Evolutionary conservation across 2,113 vertebrate species (phyloP), one percentile per base, ranked within the genome.

Genomic region (Phasianus colchicus): DNA sequence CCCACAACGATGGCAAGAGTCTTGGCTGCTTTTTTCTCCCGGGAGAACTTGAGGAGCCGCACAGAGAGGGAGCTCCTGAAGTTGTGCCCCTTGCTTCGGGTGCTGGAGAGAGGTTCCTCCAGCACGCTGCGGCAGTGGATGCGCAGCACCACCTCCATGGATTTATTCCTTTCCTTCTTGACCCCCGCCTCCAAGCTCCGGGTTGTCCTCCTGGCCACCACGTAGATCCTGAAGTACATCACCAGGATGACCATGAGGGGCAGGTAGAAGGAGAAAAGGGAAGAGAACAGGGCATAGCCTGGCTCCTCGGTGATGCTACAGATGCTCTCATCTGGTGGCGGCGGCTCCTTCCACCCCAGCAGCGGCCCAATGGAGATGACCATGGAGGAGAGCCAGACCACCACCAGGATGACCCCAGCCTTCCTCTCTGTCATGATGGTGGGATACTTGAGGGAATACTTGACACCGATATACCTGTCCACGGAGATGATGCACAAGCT

Each of bases 1-100:
- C 99, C 99, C 57, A 99, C 99, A 2, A 99, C 99, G 71, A 99
- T 99, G 79, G 99, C 99, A 5, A 99, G 98, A 7, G 99, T 99
- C 95, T 99, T 99, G 70, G 99, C 99, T 1, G 99, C 99, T 83
- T 99, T 99, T 70, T 99, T 99, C 97, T 99, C 99, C 9, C 99
- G 97, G 97, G 99, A 99, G 97, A 99, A 99, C 97, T 99, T 99
- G 97, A 99, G 98, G 50, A 99, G 98, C 27, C 99, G 97, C 65
- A 99, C 98, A 0, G 99, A 99, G 6, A 99, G 98, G 4, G 99
- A 99, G 87, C 99, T 99, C 85, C 99, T 96, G 69, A 99, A 98
- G 47, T 98, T 98, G 89, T 99, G 98, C 24, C 97, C 98, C 67
- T 98, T 99, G 96, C 88, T 97, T 80, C 98, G 98, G 82, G 98